A percentile compares a stretch with the other conserved stretches of the same genome.
Conservation (phyloP, 2,797 vertebrate genomes). For the Phoebastria nigripes region DNA sequence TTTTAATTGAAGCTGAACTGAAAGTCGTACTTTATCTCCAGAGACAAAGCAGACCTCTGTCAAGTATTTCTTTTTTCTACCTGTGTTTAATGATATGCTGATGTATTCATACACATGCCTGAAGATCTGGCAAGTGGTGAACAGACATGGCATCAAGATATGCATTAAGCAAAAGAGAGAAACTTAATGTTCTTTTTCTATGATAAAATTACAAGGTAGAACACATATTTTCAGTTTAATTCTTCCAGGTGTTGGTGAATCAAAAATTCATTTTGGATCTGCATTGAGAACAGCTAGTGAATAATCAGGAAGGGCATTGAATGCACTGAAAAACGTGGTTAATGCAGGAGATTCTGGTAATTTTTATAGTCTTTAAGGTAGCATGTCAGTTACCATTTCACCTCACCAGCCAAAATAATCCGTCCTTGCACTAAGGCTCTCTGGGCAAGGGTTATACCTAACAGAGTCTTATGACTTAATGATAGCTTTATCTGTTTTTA, state of each 20-base stretch:
- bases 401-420: not conserved
- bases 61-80: not conserved
- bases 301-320: not conserved
- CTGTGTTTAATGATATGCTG: not conserved
- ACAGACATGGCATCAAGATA: not conserved
- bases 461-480: not conserved
- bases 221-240: not conserved
- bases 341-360: not conserved
- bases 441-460: not conserved
- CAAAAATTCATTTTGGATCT: not conserved
- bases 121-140: not conserved
- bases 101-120: not conserved
- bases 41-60: not conserved
- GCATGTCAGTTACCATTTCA: not conserved
- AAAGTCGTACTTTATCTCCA: not conserved
- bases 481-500: not conserved
- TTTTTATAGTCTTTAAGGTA: not conserved
- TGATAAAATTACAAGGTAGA: not conserved
- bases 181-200: not conserved
- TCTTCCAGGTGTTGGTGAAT: not conserved
- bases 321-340: not conserved
- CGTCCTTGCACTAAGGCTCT: not conserved
- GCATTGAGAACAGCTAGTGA: too few species aligned
- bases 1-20: not conserved
- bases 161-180: not conserved